Evolutionary conservation across 2,797 vertebrate genomes (phyloP).

Genomic region (Enteromius afrohamiltoni): DNA sequence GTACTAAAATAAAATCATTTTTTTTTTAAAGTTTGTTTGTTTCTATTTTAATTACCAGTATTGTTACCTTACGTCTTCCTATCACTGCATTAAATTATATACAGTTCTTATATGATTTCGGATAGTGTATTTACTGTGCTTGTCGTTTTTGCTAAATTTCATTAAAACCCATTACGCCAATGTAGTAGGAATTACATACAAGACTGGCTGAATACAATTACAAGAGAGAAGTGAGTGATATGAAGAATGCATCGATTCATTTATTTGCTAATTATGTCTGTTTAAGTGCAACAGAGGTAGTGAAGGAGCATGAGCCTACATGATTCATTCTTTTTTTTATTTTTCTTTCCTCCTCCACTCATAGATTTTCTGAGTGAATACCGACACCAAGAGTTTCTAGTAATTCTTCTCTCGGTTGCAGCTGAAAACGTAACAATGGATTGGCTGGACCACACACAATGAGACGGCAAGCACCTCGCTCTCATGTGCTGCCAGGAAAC

Average conservation of each 20-base stretch:
- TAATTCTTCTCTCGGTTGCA: background rate
- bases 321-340: constrained; percentile 13
- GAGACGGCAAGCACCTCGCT: constrained; percentile 22
- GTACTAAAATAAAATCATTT: no score
- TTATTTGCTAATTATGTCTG: constrained; percentile 6
- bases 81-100: background rate
- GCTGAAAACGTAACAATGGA: constrained; percentile 13
- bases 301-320: background rate
- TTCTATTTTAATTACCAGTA: background rate
- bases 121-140: background rate
- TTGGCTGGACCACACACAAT: constrained; percentile 29
- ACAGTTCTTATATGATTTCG: background rate
- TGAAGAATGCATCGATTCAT: background rate
- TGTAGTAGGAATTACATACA: background rate
- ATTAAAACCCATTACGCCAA: background rate
- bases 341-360: background rate
- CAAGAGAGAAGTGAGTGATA: constrained; percentile 1
- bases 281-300: constrained; percentile 8
- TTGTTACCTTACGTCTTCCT: background rate
- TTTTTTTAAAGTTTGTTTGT: no score
- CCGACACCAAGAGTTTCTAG: background rate
- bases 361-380: constrained; percentile 19
- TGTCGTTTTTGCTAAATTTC: background rate
- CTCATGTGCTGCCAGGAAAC: constrained; percentile 24
- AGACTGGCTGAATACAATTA: no score